These are phyloP conservation scores for Leucosticte australis DNA, from an alignment of 2,113 vertebrate species.

Conservation along the genomic window DNA sequence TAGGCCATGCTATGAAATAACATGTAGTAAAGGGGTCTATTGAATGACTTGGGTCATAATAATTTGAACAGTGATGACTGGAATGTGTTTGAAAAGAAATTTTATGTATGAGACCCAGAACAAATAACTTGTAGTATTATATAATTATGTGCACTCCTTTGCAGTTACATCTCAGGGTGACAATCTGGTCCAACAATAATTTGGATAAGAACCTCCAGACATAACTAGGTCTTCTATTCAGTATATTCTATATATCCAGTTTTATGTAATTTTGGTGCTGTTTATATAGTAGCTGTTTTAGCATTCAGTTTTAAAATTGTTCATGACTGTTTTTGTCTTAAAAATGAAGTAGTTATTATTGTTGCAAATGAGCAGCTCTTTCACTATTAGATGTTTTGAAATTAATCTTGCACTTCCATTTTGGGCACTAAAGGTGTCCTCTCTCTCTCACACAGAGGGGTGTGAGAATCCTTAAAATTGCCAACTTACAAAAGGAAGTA, in stretches of 20 bases:
- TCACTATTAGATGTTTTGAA: background rate
- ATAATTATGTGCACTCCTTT: background rate
- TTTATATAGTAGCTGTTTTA: background rate
- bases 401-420: background rate
- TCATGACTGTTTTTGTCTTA: background rate
- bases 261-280: background rate
- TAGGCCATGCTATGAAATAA: constrained; percentile 7
- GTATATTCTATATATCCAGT: background rate
- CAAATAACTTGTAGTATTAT: background rate
- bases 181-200: background rate
- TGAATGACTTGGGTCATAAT: background rate
- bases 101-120: background rate
- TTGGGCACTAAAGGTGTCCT: background rate
- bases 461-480: background rate
- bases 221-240: background rate
- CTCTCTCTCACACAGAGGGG: background rate
- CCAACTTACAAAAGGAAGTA: background rate
- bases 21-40: background rate
- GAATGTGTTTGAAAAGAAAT: background rate
- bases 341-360: background rate
- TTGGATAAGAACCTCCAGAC: background rate
- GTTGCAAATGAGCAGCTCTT: background rate
- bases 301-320: background rate
- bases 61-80: background rate
- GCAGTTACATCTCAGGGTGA: background rate